These are phyloP conservation scores for Lagorchestes hirsutus DNA, from an alignment of 2,797 vertebrate genomes.

Conservation along the genomic window DNA sequence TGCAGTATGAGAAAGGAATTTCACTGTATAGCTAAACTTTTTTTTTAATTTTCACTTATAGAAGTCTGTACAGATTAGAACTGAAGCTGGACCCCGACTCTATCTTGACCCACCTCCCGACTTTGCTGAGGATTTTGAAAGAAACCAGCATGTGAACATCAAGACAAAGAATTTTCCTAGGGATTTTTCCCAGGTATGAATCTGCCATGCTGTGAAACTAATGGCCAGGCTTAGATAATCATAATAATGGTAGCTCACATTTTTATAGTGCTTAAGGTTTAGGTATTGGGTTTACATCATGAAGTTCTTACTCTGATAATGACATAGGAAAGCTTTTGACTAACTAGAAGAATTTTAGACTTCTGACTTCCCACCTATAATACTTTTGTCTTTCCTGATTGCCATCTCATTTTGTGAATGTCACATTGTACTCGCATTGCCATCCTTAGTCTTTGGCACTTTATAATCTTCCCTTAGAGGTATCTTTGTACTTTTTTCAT, in stretches of 20 bases:
- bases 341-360: neutral
- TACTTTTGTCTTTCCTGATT: neutral
- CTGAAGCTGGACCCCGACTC: conserved; percentile 89
- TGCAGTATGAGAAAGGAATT: neutral
- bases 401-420: neutral
- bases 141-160: conserved; percentile 86
- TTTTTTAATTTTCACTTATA: conserved; percentile 77
- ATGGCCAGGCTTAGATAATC: neutral
- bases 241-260: neutral
- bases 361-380: neutral
- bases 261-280: neutral
- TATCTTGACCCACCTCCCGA: conserved; percentile 86
- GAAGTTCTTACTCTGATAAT: neutral
- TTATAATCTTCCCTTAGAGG: neutral
- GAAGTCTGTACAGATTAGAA: conserved; percentile 93
- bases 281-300: neutral
- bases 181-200: conserved; percentile 79
- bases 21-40: neutral
- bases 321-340: neutral
- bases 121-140: conserved; percentile 93
- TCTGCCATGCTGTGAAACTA: neutral
- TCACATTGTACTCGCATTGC: neutral
- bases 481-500: neutral
- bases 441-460: neutral
- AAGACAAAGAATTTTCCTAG: conserved; percentile 81